Evolutionary conservation across 35 echinoderm and acorn worm genomes (phyloP).

Genomic region (Holothuria glaberrima): DNA sequence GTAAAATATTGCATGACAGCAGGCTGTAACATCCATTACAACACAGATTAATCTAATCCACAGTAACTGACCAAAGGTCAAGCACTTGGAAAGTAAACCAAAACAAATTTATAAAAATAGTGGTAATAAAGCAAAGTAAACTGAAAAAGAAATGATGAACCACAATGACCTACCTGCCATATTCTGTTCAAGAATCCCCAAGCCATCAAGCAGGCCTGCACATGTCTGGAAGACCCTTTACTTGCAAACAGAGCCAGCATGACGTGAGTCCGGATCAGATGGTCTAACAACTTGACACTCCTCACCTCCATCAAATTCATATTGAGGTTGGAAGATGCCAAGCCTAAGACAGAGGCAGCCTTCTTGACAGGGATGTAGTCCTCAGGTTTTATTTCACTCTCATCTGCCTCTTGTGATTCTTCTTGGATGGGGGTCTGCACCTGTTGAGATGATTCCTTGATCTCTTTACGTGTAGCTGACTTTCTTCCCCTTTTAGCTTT

Average conservation of each 20-base stretch:
- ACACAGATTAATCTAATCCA: too few relatives aligned
- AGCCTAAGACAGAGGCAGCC: constrained; percentile 74
- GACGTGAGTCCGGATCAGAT: constrained; percentile 78
- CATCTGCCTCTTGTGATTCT: constrained; percentile 26
- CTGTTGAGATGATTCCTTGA: constrained; percentile 22
- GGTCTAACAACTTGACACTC: constrained; percentile 79
- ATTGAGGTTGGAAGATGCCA: constrained; percentile 68
- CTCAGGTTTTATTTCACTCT: constrained; percentile 55
- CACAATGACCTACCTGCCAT: constrained; percentile 78
- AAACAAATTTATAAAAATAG: too few relatives aligned
- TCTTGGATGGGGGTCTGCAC: constrained; percentile 11
- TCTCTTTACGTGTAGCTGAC: constrained; percentile 31
- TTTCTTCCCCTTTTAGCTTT: constrained; percentile 61
- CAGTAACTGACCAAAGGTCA: too few relatives aligned
- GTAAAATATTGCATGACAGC: too few relatives aligned
- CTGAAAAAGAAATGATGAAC: too few relatives aligned
- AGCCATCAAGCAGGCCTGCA: constrained; percentile 76
- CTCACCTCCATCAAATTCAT: constrained; percentile 71
- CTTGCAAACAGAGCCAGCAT: constrained; percentile 91
- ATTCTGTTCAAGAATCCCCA: constrained; percentile 86
- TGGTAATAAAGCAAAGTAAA: too few relatives aligned
- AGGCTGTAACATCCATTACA: too few relatives aligned
- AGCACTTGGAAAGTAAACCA: too few relatives aligned
- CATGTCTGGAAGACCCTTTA: constrained; percentile 67
- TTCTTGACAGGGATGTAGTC: constrained; percentile 85